Percentiles rank a stretch among this genome's conserved stretches.
Conservation (phyloP, 1,140 invertebrate species). For the Phocides pigmalion region DNA sequence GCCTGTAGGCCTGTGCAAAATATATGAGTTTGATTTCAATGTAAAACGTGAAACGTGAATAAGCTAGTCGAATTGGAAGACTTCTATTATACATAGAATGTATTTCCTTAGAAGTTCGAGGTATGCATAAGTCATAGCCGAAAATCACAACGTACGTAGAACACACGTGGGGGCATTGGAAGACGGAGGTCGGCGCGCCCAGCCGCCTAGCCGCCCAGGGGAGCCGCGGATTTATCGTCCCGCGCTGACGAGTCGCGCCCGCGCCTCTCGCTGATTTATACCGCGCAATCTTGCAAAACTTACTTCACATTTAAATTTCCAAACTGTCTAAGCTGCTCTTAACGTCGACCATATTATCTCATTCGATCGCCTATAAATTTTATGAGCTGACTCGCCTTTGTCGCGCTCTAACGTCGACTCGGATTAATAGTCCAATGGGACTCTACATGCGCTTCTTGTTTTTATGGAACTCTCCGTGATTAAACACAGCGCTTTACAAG, state of each 20-base stretch:
- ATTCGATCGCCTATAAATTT: slow-evolving; percentile 83
- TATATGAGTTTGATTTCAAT: too few species aligned
- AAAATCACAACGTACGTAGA: slow-evolving; percentile 15
- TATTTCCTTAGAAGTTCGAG: background rate
- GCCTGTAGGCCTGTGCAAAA: too few species aligned
- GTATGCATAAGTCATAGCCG: slow-evolving; percentile 16
- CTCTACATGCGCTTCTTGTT: slow-evolving; percentile 49
- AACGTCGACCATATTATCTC: slow-evolving; percentile 82
- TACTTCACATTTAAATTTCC: slow-evolving; percentile 84
- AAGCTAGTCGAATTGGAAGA: too few species aligned
- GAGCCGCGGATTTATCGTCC: slow-evolving; percentile 79
- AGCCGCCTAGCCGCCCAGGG: slow-evolving; percentile 75
- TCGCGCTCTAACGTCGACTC: slow-evolving; percentile 69
- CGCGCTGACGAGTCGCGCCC: slow-evolving; percentile 52
- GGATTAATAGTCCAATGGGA: slow-evolving; percentile 73
- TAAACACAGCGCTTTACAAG: slow-evolving; percentile 21
- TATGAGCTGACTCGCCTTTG: slow-evolving; percentile 80
- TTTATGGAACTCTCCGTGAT: slow-evolving; percentile 33
- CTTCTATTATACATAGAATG: too few species aligned
- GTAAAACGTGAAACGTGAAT: too few species aligned
- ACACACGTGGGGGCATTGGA: slow-evolving; percentile 39
- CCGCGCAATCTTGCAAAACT: slow-evolving; percentile 82
- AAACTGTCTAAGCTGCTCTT: slow-evolving; percentile 82
- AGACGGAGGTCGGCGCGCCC: too few species aligned
- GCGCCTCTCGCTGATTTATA: slow-evolving; percentile 76